Base-by-base conservation (phyloP, 2,113 vertebrate species). In the Corythornis cristatus region DNA sequence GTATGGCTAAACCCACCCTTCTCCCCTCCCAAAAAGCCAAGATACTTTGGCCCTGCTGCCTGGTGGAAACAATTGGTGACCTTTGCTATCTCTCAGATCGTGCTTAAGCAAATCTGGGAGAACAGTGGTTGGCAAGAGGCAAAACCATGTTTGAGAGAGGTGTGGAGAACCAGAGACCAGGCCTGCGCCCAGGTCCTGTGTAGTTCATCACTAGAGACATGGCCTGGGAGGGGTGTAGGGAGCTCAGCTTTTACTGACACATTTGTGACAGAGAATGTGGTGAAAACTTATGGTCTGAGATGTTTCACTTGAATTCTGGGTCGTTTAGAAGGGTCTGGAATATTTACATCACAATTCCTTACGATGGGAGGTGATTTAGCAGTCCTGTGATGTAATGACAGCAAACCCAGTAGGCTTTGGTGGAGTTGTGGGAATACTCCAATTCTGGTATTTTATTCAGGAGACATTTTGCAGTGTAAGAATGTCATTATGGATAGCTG, bases 151-250 rank as follows among this genome's bases (percentile, higher is more conserved):
- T 53, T 67, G 43, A 3, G 11, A 56, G 65, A 1, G 6, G 26
- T 53, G 45, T 31, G 71, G 50, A 45, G 21, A 31, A 8, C 48
- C 53, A 6, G 1, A 25, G 68, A 8, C 48, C 33, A 65, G 74
- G 20, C 21, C 16, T 43, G 16, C 33, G 62, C 70, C 86, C 61
- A 53, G 53, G 3, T 84, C 46, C 23, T 8, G 0, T 8, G 9
- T 31, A 23, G 11, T n/a, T 71, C 61, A 51, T 57, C 21, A 13
- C 0, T 3, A 26, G 0, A 43, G 18, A 10, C 12, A 7, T 22
- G 35, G 43, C 19, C 64, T 42, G 42, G 17, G 46, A 76, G 23
- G n/a, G 3, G 2, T 6, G 61, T n/a, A 48, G 43, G 13, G 29
- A n/a, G 43, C 37, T 83, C 35, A 35, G 56, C 22, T 85, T 89